phyloP scores from a whole-genome alignment of 2,888 invertebrate genomes.

The Ormyrus rosae region DNA sequence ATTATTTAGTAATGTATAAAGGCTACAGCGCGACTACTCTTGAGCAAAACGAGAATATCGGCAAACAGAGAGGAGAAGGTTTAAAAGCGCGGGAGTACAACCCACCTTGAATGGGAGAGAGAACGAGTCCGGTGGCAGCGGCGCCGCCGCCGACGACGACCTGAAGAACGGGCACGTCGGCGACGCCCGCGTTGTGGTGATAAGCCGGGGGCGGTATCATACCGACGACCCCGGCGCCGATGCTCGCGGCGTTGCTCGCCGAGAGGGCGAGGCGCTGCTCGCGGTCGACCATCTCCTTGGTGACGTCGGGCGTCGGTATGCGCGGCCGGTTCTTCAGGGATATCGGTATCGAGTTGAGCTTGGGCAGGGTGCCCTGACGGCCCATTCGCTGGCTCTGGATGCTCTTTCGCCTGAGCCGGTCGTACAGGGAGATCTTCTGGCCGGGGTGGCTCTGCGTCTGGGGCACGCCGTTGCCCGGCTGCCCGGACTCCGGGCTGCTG shows the following conservation, averaged over 20 bases:
- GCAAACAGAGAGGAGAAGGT: too few species aligned
- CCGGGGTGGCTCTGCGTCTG: slow-evolving; percentile 70
- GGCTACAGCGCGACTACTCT: too few species aligned
- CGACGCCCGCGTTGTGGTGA: slow-evolving; percentile 77
- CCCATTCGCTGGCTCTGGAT: slow-evolving; percentile 82
- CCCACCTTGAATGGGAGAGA: slow-evolving; percentile 87
- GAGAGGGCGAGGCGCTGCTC: slow-evolving; percentile 81
- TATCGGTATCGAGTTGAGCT: slow-evolving; percentile 83
- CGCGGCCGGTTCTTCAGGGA: slow-evolving; percentile 89
- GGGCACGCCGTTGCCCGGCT: slow-evolving; percentile 30
- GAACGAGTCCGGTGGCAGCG: slow-evolving; percentile 77
- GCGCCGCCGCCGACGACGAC: slow-evolving; percentile 72
- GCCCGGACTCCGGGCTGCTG: slow-evolving; percentile 76
- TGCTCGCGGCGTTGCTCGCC: slow-evolving; percentile 74
- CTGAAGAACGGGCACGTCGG: slow-evolving; percentile 85
- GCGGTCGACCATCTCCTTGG: slow-evolving; percentile 86
- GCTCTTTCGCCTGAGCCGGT: slow-evolving; percentile 88
- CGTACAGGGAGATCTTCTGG: slow-evolving; percentile 89
- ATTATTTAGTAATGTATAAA: too few species aligned
- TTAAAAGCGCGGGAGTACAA: too few species aligned
- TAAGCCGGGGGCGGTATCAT: slow-evolving; percentile 78
- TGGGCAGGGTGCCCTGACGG: slow-evolving; percentile 82
- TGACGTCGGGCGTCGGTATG: slow-evolving; percentile 92
- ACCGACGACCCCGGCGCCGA: slow-evolving; percentile 81
- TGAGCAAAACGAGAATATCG: too few species aligned